Evolutionary conservation across 2,113 vertebrate species (phyloP), one percentile per base, ranked within the genome.

Genomic region (Trematocara unimaculatum): DNA sequence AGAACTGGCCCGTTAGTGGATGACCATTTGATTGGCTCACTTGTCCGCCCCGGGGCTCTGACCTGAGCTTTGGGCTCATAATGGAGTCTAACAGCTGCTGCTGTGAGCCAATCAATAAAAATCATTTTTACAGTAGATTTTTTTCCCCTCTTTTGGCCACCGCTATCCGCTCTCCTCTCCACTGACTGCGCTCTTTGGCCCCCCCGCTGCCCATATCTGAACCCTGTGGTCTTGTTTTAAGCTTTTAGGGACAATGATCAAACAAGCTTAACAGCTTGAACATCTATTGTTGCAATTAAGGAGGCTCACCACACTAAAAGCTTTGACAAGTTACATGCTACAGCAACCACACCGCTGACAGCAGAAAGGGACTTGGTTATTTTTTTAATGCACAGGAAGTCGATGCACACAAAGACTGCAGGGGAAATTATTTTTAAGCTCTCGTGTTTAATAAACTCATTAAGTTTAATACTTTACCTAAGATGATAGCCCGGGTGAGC

Each of bases 201-300:
- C 62, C 84, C 83, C 55, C 9, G 23, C 80, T 74, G 64, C 79
- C 91, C 77, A 5, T 95, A 95, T 96, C 95, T 92, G 92, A 94
- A 95, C 94, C 96, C 96, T 97, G 96, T 95, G 94, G 95, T 91
- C 90, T 90, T 93, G 94, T 95, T 95, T 95, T 90, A 90, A 96
- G 95, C 93, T 47, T 96, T 97, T 95, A 96, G 94, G 90, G 20
- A 64, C 87, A 62, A 79, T 91, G 92, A 82, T 92, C 86, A 90
- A 84, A 40, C 86, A 88, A 93, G 88, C 86, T 91, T 89, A 82
- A 95, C 93, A 92, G 72, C 92, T 94, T 94, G 92, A 96, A 94
- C 92, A 89, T 95, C 88, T 93, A 91, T 94, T 82, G 9, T 85
- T 93, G 40, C 7, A 92, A 91, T 87, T 87, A 89, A 88, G 81